Percentiles rank a stretch among this genome's conserved stretches.
These are phyloP conservation scores for Anguilla megastoma DNA, from an alignment of 2,797 vertebrate genomes.

Conservation along the genomic window DNA sequence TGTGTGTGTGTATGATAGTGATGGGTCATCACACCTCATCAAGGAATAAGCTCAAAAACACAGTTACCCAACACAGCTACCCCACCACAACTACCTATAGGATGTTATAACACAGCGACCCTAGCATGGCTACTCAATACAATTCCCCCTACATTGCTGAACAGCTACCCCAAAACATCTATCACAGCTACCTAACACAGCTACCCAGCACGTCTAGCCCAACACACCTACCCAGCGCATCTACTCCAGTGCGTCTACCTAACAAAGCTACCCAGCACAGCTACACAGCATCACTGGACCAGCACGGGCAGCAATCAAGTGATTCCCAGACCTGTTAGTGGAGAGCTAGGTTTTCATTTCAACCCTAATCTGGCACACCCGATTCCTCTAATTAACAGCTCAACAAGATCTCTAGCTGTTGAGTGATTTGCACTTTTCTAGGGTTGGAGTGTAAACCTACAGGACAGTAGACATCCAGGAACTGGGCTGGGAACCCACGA, in stretches of 20 bases:
- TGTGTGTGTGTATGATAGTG: background rate
- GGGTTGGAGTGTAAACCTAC: too few relatives aligned
- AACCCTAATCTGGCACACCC: too few relatives aligned
- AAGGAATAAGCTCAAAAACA: background rate
- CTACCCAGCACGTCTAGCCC: too few relatives aligned
- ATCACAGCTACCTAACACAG: background rate
- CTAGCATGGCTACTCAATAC: background rate
- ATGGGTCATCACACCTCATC: background rate
- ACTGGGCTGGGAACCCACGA: too few relatives aligned
- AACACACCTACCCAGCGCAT: too few relatives aligned
- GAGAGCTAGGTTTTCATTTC: too few relatives aligned
- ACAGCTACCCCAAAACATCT: background rate
- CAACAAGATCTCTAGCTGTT: too few relatives aligned
- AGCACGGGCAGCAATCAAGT: background rate
- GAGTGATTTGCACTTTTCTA: too few relatives aligned
- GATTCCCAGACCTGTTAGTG: too few relatives aligned
- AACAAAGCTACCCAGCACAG: background rate
- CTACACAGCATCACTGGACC: background rate
- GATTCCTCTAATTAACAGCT: too few relatives aligned
- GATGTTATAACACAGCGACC: conserved; percentile 4
- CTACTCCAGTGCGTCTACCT: background rate
- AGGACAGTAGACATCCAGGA: too few relatives aligned
- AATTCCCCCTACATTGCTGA: background rate
- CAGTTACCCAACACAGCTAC: conserved; percentile 11
- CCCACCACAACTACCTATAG: background rate